Conservation (phyloP, 2,113 vertebrate species). For the Erythrolamprus reginae region DNA sequence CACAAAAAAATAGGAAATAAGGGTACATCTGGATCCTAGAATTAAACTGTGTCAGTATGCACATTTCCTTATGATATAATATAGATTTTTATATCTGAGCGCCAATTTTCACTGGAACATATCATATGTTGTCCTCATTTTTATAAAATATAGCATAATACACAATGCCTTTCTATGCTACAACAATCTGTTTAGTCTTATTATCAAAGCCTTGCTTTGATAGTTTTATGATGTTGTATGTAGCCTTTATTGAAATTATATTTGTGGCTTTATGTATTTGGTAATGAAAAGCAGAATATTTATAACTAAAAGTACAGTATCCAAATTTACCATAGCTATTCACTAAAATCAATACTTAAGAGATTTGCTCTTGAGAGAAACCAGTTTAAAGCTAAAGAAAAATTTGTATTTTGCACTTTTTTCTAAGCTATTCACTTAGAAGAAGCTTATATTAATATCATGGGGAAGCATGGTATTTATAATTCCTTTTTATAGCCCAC, state of each 20-base stretch:
- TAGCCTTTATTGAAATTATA: background rate
- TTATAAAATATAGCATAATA: background rate
- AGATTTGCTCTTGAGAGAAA: background rate
- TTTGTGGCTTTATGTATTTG: background rate
- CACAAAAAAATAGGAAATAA: background rate
- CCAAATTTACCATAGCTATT: background rate
- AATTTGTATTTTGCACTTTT: background rate
- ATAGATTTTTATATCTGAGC: background rate
- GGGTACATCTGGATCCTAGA: background rate
- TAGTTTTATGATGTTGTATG: too few species aligned
- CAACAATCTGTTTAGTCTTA: background rate
- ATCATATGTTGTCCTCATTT: background rate
- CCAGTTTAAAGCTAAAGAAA: background rate
- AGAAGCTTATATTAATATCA: background rate
- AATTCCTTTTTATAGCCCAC: background rate
- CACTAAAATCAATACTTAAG: background rate
- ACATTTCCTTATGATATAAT: background rate
- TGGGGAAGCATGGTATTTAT: background rate
- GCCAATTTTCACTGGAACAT: background rate
- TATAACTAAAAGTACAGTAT: background rate
- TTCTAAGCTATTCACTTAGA: background rate
- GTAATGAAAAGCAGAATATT: background rate
- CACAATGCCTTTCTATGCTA: background rate
- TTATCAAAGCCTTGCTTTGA: background rate
- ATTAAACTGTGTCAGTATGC: background rate